phyloP scores from a whole-genome alignment of 2,113 vertebrate genomes.

The Macroglossus sobrinus region DNA sequence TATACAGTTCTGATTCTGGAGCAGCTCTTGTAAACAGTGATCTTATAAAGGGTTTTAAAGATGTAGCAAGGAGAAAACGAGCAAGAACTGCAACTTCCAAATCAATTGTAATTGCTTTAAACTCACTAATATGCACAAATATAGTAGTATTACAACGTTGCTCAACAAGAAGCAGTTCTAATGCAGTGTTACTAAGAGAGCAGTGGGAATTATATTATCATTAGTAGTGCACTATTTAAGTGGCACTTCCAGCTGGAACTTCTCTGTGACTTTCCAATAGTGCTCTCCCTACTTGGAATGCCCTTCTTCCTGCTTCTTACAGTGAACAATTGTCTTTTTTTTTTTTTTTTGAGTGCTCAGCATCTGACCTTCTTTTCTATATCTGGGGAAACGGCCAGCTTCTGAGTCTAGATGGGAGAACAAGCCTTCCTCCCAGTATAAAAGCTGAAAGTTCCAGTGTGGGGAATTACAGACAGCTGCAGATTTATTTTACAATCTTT shows the following conservation, averaged over 20 bases:
- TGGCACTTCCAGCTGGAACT: not conserved
- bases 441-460: not conserved
- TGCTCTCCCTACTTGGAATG: not conserved
- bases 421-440: not conserved
- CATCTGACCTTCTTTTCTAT: not conserved
- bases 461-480: not conserved
- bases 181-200: constrained; percentile 23
- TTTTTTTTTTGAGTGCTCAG: not conserved
- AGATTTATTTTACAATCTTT: not conserved
- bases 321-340: not conserved
- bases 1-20: not conserved
- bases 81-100: constrained; percentile 29
- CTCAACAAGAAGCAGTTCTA: constrained; percentile 34
- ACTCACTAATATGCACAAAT: constrained; percentile 63
- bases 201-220: constrained; percentile 8
- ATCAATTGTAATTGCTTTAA: constrained; percentile 68
- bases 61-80: constrained; percentile 38
- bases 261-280: not conserved
- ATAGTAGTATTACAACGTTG: constrained; percentile 47
- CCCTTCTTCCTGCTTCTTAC: not conserved
- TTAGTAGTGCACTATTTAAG: constrained; percentile 9
- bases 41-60: constrained; percentile 51
- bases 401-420: not conserved
- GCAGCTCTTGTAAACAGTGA: constrained; percentile 4
- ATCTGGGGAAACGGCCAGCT: not conserved